Evolutionary conservation across 2,113 vertebrate genomes (phyloP), one percentile per base, ranked within the genome.

Genomic region (Saimiri boliviensis): DNA sequence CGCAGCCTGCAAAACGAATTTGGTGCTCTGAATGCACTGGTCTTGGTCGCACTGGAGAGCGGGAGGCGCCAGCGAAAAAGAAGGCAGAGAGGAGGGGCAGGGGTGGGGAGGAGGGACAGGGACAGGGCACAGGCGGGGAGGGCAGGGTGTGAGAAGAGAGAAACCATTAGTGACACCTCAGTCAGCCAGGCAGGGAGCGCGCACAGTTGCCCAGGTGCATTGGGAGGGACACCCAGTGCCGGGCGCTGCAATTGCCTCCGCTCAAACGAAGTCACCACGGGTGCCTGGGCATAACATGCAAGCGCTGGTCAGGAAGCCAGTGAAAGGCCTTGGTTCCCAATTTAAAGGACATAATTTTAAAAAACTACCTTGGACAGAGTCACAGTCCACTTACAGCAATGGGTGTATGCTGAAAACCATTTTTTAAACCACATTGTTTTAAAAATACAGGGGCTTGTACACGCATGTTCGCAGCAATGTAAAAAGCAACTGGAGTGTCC

Each of bases 1-100:
- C 63, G 99, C 99, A 4, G 99, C 99, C 99, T 99, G 99, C 98
- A 99, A 99, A 99, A 99, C 99, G 99, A 99, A 99, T 99, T 99
- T 99, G 98, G 99, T 99, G 99, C 99, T 99, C 99, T 99, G 99
- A 99, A 99, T 99, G 99, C 99, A 99, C 99, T 99, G 99, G 98
- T 99, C 99, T 99, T 99, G 99, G 98, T 99, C 99, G 98, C 99
- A 99, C 99, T 99, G 99, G 97, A 98, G 98, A 96, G 97, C 86
- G 96, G 98, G 96, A 97, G 97, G 94, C 93, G 97, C 91, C 98
- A 97, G 94, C 95, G n/a, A 88, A 79, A 97, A 97, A 27, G 96
- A 89, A 96, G 79, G 47, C 2, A 3, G 66, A 52, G 73, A 92
- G 76, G 89, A 71, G 79, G 54, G 97, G 40, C 86, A 80, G 90